phyloP scores from a whole-genome alignment of 2,797 vertebrate genomes.

The Hippopotamyrus pictus region DNA sequence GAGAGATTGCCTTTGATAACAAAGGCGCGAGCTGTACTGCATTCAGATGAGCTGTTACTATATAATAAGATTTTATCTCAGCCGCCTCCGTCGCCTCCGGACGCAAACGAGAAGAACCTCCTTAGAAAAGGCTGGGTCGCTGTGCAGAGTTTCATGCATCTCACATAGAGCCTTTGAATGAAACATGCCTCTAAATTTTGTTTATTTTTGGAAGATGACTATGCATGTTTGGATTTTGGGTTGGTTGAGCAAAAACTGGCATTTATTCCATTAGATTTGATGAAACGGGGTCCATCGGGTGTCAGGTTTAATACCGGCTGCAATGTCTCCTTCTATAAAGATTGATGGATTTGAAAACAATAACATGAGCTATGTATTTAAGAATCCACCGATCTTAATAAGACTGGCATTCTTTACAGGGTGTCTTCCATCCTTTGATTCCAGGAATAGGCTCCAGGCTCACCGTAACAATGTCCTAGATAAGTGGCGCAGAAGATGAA shows the following conservation, averaged over 20 bases:
- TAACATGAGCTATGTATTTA: background rate
- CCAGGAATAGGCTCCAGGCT: background rate
- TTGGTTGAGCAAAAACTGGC: background rate
- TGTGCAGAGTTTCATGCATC: background rate
- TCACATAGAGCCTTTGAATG: background rate
- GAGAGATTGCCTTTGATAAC: slow-evolving; percentile 32
- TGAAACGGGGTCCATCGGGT: background rate
- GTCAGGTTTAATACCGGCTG: background rate
- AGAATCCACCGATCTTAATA: background rate
- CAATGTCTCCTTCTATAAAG: background rate
- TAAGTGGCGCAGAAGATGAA: background rate
- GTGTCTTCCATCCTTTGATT: background rate
- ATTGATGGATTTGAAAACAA: background rate
- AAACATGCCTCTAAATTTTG: background rate
- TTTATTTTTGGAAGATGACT: background rate
- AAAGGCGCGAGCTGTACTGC: slow-evolving; percentile 7
- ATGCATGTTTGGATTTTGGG: background rate
- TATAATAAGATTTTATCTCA: slow-evolving; percentile 1
- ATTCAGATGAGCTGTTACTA: slow-evolving; percentile 28
- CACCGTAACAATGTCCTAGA: background rate
- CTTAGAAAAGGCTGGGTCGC: background rate
- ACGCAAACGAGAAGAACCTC: background rate
- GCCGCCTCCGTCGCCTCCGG: background rate
- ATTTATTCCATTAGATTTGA: background rate
- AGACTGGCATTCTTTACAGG: background rate